These are phyloP conservation scores for Microplitis deprimator DNA, from an alignment of 2,888 invertebrate species.

Conservation along the genomic window DNA sequence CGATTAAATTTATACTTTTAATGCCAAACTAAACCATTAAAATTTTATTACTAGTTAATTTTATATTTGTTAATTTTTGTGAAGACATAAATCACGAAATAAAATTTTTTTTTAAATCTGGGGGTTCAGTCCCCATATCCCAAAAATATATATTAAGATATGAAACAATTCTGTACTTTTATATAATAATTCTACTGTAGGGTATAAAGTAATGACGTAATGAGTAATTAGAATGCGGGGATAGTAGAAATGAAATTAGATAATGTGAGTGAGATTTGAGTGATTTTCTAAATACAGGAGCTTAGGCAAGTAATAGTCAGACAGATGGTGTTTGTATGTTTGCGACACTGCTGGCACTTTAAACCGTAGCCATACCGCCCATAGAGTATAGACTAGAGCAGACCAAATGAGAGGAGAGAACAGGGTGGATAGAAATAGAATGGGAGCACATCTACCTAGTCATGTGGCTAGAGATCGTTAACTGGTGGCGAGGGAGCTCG, in stretches of 20 bases:
- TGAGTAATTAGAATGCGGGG: not conserved
- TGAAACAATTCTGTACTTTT: too few species aligned
- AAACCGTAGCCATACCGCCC: not conserved
- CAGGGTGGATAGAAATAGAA: constrained; percentile 2
- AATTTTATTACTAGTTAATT: not conserved
- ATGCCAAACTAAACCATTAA: not conserved
- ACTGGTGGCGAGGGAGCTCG: constrained; percentile 15
- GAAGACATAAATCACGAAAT: too few species aligned
- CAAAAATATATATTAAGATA: too few species aligned
- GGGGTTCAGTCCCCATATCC: too few species aligned
- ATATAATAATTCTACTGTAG: too few species aligned
- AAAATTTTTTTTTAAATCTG: too few species aligned
- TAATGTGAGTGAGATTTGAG: not conserved
- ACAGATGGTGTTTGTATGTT: not conserved
- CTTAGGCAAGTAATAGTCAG: not conserved
- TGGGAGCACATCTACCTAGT: constrained; percentile 10
- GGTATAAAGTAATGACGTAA: not conserved
- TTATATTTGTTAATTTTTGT: too few species aligned
- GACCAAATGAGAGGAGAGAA: too few species aligned
- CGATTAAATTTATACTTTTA: not conserved
- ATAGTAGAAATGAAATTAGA: not conserved
- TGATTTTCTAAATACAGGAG: not conserved
- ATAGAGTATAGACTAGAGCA: not conserved
- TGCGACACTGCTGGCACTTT: not conserved
- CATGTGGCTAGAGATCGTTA: constrained; percentile 35